Evolutionary conservation across 2,113 vertebrate species (phyloP).

Genomic region (Spea bombifrons): DNA sequence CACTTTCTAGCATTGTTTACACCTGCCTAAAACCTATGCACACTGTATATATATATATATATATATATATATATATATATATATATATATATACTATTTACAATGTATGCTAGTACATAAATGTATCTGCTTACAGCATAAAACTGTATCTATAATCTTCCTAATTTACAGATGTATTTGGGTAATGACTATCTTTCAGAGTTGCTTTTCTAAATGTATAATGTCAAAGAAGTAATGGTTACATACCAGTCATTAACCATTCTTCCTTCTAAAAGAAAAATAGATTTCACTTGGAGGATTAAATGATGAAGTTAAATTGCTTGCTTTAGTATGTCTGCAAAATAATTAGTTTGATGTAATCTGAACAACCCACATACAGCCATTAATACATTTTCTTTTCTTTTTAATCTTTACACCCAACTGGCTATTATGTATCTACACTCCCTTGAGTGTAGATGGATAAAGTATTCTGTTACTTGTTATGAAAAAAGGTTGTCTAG

Average conservation of each 20-base stretch:
- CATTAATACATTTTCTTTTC: slow-evolving; percentile 35
- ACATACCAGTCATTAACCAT: slow-evolving; percentile 17
- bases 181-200: slow-evolving; percentile 31
- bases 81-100: too few relatives aligned
- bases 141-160: too few relatives aligned
- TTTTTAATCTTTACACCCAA: slow-evolving; percentile 30
- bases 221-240: slow-evolving; percentile 17
- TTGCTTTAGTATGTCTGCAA: slow-evolving; percentile 23
- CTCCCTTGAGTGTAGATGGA: slow-evolving; percentile 13
- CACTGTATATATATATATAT: too few relatives aligned
- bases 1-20: too few relatives aligned
- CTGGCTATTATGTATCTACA: slow-evolving; percentile 18
- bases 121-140: too few relatives aligned
- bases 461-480: slow-evolving; percentile 24
- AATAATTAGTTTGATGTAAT: slow-evolving; percentile 44
- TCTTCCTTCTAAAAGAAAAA: slow-evolving; percentile 19
- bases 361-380: slow-evolving; percentile 29
- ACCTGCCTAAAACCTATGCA: too few relatives aligned
- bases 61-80: too few relatives aligned
- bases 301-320: slow-evolving; percentile 28
- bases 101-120: too few relatives aligned
- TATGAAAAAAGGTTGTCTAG: slow-evolving; percentile 24
- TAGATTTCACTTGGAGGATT: slow-evolving; percentile 39
- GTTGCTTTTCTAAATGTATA: slow-evolving; percentile 16
- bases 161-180: neutral